Percentiles rank a stretch among this genome's conserved stretches.
Conservation (phyloP, 1,140 invertebrate genomes). For the Platyura marginata region DNA sequence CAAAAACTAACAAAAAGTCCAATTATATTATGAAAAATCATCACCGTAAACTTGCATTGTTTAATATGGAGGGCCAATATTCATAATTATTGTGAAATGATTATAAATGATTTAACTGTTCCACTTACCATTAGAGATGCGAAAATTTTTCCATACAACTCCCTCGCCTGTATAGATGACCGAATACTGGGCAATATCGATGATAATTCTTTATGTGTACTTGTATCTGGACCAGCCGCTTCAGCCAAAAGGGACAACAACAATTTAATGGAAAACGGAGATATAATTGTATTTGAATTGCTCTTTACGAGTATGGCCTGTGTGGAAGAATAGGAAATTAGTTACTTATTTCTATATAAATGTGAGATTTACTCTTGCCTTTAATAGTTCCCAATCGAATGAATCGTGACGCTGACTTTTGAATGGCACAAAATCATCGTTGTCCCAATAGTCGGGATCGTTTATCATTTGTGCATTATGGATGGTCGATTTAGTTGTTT, state of each 20-base stretch:
- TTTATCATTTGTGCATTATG: neutral
- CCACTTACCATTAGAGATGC: constrained; percentile 28
- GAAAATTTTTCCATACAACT: constrained; percentile 30
- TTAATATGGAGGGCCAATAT: too few species aligned
- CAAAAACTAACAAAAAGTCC: too few species aligned
- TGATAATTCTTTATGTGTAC: constrained; percentile 34
- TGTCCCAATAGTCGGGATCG: constrained; percentile 14
- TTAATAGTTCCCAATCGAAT: constrained; percentile 41
- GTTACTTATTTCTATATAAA: neutral
- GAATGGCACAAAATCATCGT: constrained; percentile 33
- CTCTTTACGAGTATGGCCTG: neutral
- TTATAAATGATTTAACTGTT: too few species aligned
- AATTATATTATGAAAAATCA: too few species aligned
- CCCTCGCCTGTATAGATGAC: constrained; percentile 25
- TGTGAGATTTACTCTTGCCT: constrained; percentile 15
- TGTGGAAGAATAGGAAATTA: neutral
- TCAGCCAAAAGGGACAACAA: constrained; percentile 52
- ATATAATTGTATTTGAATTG: constrained; percentile 56
- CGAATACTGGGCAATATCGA: constrained; percentile 33
- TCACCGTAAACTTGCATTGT: too few species aligned
- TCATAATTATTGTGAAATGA: too few species aligned
- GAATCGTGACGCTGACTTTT: constrained; percentile 28
- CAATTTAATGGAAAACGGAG: constrained; percentile 60
- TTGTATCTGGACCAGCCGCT: constrained; percentile 42
- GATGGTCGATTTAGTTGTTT: constrained; percentile 13